Conservation (phyloP, 2,113 vertebrate species). For the Prionailurus bengalensis region DNA sequence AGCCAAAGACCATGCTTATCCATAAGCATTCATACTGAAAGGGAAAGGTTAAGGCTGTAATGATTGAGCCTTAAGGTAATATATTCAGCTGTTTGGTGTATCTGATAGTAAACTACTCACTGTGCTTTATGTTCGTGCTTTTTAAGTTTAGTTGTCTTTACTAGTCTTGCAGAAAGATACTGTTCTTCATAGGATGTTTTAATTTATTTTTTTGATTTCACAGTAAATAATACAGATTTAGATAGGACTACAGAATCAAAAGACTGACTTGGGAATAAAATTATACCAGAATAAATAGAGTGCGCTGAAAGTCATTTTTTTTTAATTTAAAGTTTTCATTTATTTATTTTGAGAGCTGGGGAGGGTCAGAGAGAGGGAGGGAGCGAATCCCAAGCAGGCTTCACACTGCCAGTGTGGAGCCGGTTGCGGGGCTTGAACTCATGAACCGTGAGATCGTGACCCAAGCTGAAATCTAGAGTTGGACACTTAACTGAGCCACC, state of each 20-base stretch:
- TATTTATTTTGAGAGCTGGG: too few relatives aligned
- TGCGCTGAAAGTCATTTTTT: slow-evolving; percentile 41
- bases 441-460: too few relatives aligned
- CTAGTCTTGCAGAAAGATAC: not conserved
- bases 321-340: too few relatives aligned
- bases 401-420: too few relatives aligned
- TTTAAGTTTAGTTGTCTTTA: not conserved
- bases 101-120: not conserved
- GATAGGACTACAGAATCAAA: not conserved
- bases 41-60: not conserved
- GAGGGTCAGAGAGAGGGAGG: too few relatives aligned
- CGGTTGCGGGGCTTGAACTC: too few relatives aligned
- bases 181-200: not conserved
- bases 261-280: slow-evolving; percentile 50
- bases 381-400: too few relatives aligned
- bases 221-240: not conserved
- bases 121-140: not conserved
- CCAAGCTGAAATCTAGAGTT: too few relatives aligned
- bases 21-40: not conserved
- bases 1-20: not conserved
- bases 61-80: not conserved
- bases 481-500: too few relatives aligned
- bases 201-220: not conserved
- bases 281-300: not conserved
- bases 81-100: not conserved